Percentiles rank a stretch among this genome's conserved stretches.
phyloP scores from a whole-genome alignment of 2,888 invertebrate species.

The Chrysolina haemoptera region DNA sequence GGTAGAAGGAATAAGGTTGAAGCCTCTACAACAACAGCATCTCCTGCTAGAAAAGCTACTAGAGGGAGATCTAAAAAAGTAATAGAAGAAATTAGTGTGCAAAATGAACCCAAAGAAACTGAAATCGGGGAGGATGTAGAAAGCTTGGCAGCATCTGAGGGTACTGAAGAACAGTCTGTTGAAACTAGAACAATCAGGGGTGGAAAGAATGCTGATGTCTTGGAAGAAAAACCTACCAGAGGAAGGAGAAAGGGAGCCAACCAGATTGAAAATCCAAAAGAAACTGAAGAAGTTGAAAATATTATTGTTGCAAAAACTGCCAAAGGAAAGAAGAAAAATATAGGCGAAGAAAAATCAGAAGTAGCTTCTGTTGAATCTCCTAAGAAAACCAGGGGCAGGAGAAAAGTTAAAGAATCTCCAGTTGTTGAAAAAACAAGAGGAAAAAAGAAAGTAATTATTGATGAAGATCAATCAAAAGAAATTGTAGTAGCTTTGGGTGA shows the following conservation, averaged over 20 bases:
- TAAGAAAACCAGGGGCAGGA: not conserved
- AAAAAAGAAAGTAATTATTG: conserved; percentile 15
- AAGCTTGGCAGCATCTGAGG: not conserved
- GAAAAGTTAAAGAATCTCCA: not conserved
- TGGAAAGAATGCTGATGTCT: conserved; percentile 6
- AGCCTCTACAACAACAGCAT: not conserved
- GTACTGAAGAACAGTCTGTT: not conserved
- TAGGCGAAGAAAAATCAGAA: not conserved
- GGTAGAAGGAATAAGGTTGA: conserved; percentile 11
- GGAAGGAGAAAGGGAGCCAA: conserved; percentile 20
- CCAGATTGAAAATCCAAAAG: not conserved
- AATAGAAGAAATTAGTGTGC: not conserved
- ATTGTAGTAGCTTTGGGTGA: not conserved
- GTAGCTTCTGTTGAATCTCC: not conserved
- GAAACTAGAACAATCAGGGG: conserved; percentile 16
- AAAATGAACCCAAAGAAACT: not conserved
- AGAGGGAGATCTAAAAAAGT: conserved; percentile 7
- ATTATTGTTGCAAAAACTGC: not conserved
- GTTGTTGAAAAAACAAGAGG: conserved; percentile 5
- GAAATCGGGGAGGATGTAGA: not conserved
- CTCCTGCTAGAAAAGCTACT: not conserved
- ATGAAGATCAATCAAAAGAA: conserved; percentile 13
- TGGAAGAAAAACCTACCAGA: conserved; percentile 24
- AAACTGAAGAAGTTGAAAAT: conserved; percentile 19
- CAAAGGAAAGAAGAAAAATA: not conserved